phyloP scores from a whole-genome alignment of 2,888 invertebrate genomes.

The Phortica magna region DNA sequence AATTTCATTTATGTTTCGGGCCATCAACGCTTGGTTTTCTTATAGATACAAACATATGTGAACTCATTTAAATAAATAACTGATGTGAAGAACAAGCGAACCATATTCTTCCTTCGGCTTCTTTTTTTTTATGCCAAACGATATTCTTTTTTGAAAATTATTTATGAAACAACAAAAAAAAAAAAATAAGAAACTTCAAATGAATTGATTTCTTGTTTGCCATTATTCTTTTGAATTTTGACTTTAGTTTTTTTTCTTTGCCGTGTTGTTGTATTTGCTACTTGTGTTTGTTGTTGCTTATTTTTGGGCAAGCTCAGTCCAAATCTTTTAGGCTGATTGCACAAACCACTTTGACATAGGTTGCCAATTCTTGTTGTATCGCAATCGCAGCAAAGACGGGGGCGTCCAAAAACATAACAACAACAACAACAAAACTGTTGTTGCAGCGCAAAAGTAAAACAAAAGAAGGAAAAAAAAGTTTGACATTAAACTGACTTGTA shows the following conservation, averaged over 20 bases:
- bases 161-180: background rate
- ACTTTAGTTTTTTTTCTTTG: background rate
- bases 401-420: background rate
- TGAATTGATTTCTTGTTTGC: conserved; percentile 57
- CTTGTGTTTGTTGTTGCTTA: background rate
- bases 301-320: background rate
- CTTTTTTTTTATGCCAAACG: too few species aligned
- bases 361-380: conserved; percentile 8
- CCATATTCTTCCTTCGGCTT: too few species aligned
- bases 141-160: background rate
- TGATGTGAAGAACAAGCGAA: background rate
- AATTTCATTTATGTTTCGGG: background rate
- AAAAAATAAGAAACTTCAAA: conserved; percentile 43
- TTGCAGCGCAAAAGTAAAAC: conserved; percentile 15
- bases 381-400: too few species aligned
- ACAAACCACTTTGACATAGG: conserved; percentile 30
- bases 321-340: conserved; percentile 9
- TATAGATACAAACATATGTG: background rate
- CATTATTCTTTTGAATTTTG: conserved; percentile 52
- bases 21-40: background rate
- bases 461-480: conserved; percentile 57
- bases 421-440: background rate
- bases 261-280: background rate
- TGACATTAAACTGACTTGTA: conserved; percentile 74
- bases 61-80: conserved; percentile 18